Percentiles rank a stretch among this genome's conserved stretches.
phyloP scores from a whole-genome alignment of 2,113 vertebrate genomes.

The Neotoma lepida region DNA sequence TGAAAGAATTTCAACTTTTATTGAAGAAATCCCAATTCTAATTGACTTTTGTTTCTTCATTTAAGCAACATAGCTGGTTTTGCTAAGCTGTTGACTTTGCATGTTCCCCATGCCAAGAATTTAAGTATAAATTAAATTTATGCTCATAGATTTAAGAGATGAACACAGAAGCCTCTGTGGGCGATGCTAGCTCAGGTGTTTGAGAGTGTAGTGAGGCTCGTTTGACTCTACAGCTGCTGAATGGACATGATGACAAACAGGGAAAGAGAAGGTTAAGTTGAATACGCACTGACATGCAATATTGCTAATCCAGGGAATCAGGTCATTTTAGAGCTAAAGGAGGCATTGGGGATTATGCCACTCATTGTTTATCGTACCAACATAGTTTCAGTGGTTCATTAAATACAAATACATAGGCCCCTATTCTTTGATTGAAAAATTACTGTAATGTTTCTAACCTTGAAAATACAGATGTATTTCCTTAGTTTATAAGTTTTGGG shows the following conservation, averaged over 20 bases:
- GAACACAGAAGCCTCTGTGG: background rate
- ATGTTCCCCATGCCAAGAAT: background rate
- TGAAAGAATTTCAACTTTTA: background rate
- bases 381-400: background rate
- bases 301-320: background rate
- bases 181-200: background rate
- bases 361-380: constrained; percentile 3
- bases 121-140: constrained; percentile 16
- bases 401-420: background rate
- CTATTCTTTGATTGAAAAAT: constrained; percentile 8
- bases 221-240: background rate
- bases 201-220: background rate
- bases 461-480: background rate
- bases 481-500: background rate
- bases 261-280: constrained; percentile 15
- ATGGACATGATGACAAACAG: background rate
- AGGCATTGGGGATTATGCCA: background rate
- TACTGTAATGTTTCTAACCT: background rate
- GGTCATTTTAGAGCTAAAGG: background rate
- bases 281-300: background rate
- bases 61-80: background rate
- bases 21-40: background rate
- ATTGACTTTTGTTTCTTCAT: background rate
- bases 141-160: background rate
- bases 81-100: background rate